phyloP scores from a whole-genome alignment of 1,140 invertebrate species.

The Ooceraea biroi region DNA sequence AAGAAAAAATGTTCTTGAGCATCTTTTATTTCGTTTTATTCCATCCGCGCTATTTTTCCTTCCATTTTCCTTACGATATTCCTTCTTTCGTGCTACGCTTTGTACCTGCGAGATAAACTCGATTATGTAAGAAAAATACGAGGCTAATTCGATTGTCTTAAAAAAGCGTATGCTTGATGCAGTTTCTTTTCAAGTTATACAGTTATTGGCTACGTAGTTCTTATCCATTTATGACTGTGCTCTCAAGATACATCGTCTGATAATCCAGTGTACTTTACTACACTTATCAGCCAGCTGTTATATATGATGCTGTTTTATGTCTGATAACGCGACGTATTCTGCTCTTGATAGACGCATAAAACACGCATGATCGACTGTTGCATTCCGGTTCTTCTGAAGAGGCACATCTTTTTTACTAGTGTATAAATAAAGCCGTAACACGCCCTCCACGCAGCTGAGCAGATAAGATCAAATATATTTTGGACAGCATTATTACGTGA shows the following conservation, averaged over 20 bases:
- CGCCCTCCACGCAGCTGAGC: neutral
- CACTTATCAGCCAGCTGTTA: constrained; percentile 23
- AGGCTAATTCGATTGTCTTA: neutral
- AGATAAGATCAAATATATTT: neutral
- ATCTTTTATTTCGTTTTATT: no score
- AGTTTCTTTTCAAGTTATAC: neutral
- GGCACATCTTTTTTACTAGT: neutral
- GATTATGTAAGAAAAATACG: no score
- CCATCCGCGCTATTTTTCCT: no score
- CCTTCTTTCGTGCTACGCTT: no score
- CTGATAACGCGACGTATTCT: constrained; percentile 31
- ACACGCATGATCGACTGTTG: neutral
- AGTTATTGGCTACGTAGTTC: constrained; percentile 15
- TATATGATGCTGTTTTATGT: constrained; percentile 17
- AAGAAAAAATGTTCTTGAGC: no score
- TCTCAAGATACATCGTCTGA: constrained; percentile 27
- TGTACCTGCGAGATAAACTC: no score
- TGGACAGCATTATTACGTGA: neutral
- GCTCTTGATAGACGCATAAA: constrained; percentile 25
- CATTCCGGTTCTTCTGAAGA: neutral
- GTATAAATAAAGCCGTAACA: neutral
- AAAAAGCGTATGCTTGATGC: neutral
- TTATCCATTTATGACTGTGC: constrained; percentile 24
- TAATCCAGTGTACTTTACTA: constrained; percentile 19
- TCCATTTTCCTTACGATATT: no score